phyloP scores from a whole-genome alignment of 2,113 vertebrate species.

The Sturnira hondurensis region DNA sequence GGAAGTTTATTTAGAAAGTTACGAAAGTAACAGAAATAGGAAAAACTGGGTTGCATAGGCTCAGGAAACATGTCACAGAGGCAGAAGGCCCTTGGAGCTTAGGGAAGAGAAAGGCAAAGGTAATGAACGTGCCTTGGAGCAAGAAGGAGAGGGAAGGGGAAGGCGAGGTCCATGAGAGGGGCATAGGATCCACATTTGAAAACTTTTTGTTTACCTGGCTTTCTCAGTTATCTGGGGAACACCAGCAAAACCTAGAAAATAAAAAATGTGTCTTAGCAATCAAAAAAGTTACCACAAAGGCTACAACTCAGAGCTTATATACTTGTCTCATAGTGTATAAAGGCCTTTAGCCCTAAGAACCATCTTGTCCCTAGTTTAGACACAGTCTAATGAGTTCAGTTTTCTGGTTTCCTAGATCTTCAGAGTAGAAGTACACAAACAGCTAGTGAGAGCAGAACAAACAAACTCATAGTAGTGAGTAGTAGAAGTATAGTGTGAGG shows the following conservation, averaged over 20 bases:
- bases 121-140: no score
- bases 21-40: no score
- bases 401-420: neutral
- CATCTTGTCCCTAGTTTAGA: conserved; percentile 16
- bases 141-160: no score
- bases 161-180: neutral
- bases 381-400: neutral
- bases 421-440: conserved; percentile 23
- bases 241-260: neutral
- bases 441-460: neutral
- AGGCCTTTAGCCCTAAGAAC: neutral
- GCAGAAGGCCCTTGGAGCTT: no score
- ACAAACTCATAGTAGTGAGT: neutral
- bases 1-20: no score
- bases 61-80: no score
- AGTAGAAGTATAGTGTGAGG: neutral
- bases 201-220: neutral
- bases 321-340: neutral
- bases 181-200: neutral
- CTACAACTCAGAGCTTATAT: neutral
- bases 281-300: neutral
- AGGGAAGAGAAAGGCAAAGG: no score
- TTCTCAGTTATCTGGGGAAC: neutral
- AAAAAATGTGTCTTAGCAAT: neutral
- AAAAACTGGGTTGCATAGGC: no score